phyloP scores from a whole-genome alignment of 2,113 vertebrate species.

The Lophura nycthemera region DNA sequence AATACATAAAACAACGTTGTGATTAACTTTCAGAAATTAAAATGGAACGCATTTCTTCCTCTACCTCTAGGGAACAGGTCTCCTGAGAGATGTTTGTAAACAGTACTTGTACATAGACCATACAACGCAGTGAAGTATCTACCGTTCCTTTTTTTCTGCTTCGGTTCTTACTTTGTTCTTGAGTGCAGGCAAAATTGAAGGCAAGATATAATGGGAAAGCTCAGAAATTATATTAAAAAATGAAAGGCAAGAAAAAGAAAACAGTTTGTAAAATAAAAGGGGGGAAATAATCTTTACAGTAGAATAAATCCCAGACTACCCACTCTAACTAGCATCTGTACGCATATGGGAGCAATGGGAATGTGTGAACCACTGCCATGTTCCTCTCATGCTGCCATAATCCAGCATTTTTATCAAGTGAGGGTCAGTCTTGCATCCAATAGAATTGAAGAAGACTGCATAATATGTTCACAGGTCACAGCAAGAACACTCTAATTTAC shows the following conservation, averaged over 20 bases:
- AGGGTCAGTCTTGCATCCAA: neutral
- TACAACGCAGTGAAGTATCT: neutral
- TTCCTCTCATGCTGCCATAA: neutral
- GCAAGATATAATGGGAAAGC: neutral
- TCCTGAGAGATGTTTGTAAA: neutral
- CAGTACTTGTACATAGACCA: neutral
- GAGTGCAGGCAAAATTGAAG: constrained; percentile 44
- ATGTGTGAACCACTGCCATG: neutral
- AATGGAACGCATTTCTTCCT: neutral
- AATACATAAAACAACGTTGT: neutral
- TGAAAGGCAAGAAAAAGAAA: neutral
- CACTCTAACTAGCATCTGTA: neutral
- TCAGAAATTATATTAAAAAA: constrained; percentile 2
- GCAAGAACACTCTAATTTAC: constrained; percentile 45
- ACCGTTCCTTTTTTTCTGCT: neutral
- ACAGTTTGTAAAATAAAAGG: neutral
- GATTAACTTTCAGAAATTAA: neutral
- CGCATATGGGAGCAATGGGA: neutral
- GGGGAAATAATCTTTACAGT: neutral
- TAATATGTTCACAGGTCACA: constrained; percentile 33
- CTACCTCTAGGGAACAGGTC: neutral
- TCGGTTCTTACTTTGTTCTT: neutral
- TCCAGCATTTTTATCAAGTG: neutral
- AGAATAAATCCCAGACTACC: neutral
- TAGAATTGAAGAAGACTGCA: neutral